A percentile compares a stretch with the other conserved stretches of the same genome.
Conservation (phyloP, 2,113 vertebrate genomes). For the Rhinoderma darwinii region DNA sequence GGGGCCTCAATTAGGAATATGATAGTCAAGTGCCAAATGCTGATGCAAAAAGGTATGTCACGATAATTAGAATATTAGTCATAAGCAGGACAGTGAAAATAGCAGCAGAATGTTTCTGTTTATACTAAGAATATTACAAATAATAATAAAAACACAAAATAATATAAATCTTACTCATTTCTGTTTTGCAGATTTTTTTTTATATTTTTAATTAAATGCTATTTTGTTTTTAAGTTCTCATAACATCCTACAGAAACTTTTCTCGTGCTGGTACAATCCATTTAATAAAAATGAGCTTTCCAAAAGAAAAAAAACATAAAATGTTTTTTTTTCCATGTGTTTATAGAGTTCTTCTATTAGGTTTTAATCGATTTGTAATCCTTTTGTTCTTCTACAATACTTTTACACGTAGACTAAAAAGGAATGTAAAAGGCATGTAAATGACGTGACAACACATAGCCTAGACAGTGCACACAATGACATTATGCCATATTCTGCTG, state of each 20-base stretch:
- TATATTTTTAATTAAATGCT: not conserved
- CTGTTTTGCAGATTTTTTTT: not conserved
- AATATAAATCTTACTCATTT: not conserved
- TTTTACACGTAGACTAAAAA: constrained; percentile 37
- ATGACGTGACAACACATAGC: not conserved
- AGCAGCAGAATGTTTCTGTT: no score
- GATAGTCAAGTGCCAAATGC: constrained; percentile 17
- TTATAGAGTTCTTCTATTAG: constrained; percentile 37
- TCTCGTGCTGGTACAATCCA: constrained; percentile 9
- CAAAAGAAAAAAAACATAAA: constrained; percentile 38
- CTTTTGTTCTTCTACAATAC: constrained; percentile 45
- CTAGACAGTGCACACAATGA: not conserved
- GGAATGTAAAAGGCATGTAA: not conserved
- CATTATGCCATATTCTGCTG: not conserved
- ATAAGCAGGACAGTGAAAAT: not conserved
- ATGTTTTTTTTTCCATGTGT: constrained; percentile 42
- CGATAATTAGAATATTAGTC: not conserved
- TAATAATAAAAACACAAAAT: not conserved
- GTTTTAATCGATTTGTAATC: constrained; percentile 51
- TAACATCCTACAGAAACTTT: not conserved
- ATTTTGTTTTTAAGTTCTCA: not conserved
- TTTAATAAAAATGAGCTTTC: constrained; percentile 46
- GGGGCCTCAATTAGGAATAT: constrained; percentile 29
- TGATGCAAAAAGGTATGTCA: not conserved
- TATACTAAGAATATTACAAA: no score